Evolutionary conservation across 2,113 vertebrate genomes (phyloP).

Genomic region (Actenoides hombroni): DNA sequence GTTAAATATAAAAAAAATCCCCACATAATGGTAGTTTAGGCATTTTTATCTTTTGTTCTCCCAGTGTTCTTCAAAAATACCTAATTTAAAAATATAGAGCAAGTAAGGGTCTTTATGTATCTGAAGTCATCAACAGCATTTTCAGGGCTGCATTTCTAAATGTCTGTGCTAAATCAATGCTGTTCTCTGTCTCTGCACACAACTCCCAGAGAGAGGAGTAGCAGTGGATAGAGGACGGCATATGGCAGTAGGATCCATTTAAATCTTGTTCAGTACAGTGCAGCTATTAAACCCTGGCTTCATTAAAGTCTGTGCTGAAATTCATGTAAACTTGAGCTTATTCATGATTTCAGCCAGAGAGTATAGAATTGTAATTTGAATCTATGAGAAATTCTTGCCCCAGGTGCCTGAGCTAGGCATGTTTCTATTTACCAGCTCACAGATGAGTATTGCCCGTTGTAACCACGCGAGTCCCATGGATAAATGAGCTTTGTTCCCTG

Average conservation of each 20-base stretch:
- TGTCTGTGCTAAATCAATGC: background rate
- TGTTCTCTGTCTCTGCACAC: background rate
- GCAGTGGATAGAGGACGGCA: background rate
- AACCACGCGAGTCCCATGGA: background rate
- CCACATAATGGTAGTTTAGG: background rate
- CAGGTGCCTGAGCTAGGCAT: background rate
- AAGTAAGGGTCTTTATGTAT: background rate
- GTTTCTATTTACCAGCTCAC: background rate
- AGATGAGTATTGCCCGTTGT: background rate
- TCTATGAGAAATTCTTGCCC: background rate
- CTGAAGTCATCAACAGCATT: background rate
- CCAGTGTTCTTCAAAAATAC: background rate
- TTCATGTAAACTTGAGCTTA: background rate
- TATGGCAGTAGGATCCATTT: background rate
- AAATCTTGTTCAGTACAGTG: background rate
- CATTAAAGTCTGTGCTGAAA: background rate
- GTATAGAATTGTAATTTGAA: background rate
- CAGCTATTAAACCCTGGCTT: background rate
- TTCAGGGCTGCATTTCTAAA: background rate
- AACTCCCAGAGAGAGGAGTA: background rate
- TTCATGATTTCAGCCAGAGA: background rate
- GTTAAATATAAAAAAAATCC: background rate
- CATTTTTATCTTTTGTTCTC: background rate
- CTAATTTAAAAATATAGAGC: background rate
- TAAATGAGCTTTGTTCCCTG: conserved; percentile 13